A percentile compares a stretch with the other conserved stretches of the same genome.
phyloP scores from a whole-genome alignment of 30 jellyfish, hydroid and myxozoan genomes.

The Mastigias papua region DNA sequence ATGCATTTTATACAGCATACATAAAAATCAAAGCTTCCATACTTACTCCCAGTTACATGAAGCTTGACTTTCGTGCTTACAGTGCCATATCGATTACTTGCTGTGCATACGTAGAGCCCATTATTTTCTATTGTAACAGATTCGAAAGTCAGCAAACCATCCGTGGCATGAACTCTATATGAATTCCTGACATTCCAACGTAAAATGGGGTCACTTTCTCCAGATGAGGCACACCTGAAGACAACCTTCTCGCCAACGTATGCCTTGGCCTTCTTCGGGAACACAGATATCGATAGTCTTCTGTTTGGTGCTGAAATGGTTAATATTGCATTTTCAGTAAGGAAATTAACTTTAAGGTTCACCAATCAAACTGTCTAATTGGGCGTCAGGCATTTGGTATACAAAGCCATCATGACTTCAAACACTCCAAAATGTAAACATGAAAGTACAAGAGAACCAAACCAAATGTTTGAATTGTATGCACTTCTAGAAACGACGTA shows the following conservation, averaged over 20 bases:
- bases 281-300: conserved; percentile 63
- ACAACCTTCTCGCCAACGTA: conserved; percentile 52
- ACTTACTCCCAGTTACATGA: conserved; percentile 74
- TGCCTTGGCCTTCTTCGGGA: conserved; percentile 28
- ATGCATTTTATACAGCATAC: background rate
- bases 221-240: conserved; percentile 75
- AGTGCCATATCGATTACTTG: conserved; percentile 77
- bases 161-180: conserved; percentile 19
- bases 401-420: too few relatives aligned
- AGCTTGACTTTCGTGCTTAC: conserved; percentile 71
- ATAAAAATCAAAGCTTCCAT: background rate
- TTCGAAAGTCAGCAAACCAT: conserved; percentile 72
- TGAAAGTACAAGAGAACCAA: too few relatives aligned
- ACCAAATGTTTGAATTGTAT: too few relatives aligned
- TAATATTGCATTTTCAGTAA: too few relatives aligned
- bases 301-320: conserved; percentile 58
- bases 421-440: too few relatives aligned
- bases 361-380: too few relatives aligned
- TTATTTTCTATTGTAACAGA: conserved; percentile 43
- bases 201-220: conserved; percentile 36
- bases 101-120: conserved; percentile 84
- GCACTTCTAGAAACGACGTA: too few relatives aligned
- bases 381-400: too few relatives aligned
- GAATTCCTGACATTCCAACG: conserved; percentile 74
- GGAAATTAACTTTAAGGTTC: background rate